Evolutionary conservation across 2,113 vertebrate genomes (phyloP).

Genomic region (Murina feae): DNA sequence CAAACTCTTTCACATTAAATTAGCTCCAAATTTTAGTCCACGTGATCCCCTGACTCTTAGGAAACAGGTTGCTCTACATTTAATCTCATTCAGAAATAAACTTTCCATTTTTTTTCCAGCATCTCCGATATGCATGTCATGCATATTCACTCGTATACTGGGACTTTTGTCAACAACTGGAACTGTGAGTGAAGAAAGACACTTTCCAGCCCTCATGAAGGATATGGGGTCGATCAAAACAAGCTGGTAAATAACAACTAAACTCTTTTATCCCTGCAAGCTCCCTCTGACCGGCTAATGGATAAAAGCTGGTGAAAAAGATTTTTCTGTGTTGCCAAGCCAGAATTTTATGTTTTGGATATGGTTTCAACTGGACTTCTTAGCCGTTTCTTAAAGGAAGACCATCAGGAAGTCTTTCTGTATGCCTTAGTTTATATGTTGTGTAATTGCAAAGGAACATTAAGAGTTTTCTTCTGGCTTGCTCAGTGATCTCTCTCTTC

Average conservation of each 20-base stretch:
- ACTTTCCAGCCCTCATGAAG: not conserved
- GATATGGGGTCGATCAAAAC: not conserved
- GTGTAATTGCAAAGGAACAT: slow-evolving; percentile 63
- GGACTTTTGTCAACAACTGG: not conserved
- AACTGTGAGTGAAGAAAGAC: not conserved
- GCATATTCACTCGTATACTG: not conserved
- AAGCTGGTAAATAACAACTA: not conserved
- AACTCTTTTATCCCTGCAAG: not conserved
- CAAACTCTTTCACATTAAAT: not conserved
- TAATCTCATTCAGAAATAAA: not conserved
- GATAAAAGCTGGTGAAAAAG: slow-evolving; percentile 19
- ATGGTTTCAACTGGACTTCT: not conserved
- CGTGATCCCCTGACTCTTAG: not conserved
- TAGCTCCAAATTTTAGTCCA: not conserved
- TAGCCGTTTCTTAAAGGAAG: slow-evolving; percentile 51
- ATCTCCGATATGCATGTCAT: not conserved
- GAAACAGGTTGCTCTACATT: not conserved
- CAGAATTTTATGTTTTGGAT: not conserved
- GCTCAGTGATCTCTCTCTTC: slow-evolving; percentile 44
- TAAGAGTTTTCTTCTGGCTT: slow-evolving; percentile 46
- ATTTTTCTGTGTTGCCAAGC: slow-evolving; percentile 20
- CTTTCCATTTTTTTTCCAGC: slow-evolving; percentile 17
- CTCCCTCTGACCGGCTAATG: slow-evolving; percentile 21
- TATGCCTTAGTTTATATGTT: slow-evolving; percentile 35
- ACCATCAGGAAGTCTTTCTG: slow-evolving; percentile 34